phyloP scores from a whole-genome alignment of 2,113 vertebrate genomes.

The Ictalurus furcatus region DNA sequence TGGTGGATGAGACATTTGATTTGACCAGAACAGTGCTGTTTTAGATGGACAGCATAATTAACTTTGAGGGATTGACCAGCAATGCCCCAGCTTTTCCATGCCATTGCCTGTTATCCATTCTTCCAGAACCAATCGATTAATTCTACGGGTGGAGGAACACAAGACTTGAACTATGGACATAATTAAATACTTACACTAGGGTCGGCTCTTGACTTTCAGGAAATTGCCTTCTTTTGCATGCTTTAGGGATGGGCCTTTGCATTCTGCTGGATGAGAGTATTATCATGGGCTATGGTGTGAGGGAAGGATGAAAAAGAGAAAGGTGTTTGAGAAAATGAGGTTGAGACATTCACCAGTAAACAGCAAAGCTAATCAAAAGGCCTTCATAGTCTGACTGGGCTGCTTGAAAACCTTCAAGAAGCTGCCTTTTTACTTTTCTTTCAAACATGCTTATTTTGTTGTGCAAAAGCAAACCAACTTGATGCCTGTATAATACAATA shows the following conservation, averaged over 20 bases:
- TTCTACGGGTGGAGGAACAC: slow-evolving; percentile 37
- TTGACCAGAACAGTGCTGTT: slow-evolving; percentile 44
- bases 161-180: slow-evolving; percentile 50
- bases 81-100: slow-evolving; percentile 20
- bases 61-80: slow-evolving; percentile 60
- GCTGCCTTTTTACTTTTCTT: not conserved
- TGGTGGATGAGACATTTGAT: slow-evolving; percentile 2
- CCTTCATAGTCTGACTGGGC: not conserved
- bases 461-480: not conserved
- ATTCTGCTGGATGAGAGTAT: not conserved
- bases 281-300: not conserved
- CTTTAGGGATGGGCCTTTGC: not conserved
- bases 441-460: not conserved
- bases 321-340: not conserved
- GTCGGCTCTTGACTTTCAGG: slow-evolving; percentile 32
- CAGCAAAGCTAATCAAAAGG: not conserved
- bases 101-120: slow-evolving; percentile 35
- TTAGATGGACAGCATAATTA: slow-evolving; percentile 63
- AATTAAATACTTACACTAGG: slow-evolving; percentile 52
- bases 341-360: not conserved
- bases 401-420: not conserved
- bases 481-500: not conserved
- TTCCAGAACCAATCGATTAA: slow-evolving; percentile 53
- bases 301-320: not conserved
- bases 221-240: slow-evolving; percentile 35